These are phyloP conservation scores for Potorous gilbertii DNA, from an alignment of 2,797 vertebrate species.

Conservation along the genomic window DNA sequence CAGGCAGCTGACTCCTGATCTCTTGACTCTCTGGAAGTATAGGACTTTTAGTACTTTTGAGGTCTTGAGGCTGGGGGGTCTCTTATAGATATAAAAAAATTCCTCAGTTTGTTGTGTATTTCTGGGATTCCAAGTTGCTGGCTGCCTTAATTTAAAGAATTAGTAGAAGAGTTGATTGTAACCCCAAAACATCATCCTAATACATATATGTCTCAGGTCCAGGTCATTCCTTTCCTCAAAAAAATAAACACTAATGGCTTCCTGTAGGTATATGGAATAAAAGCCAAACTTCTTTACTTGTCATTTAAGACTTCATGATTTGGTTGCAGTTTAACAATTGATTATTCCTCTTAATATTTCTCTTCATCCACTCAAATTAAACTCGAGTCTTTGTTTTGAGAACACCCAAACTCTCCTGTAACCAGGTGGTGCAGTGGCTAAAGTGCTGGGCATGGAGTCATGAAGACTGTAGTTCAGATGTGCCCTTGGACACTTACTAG, in stretches of 20 bases:
- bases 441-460: neutral
- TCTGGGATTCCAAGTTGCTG: neutral
- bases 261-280: neutral
- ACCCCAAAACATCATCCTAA: neutral
- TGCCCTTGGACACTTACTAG: neutral
- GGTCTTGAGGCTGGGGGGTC: neutral
- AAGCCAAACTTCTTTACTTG: neutral
- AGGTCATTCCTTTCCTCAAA: neutral
- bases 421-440: neutral
- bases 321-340: neutral
- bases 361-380: neutral
- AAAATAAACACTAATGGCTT: neutral
- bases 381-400: neutral
- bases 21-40: neutral
- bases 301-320: neutral
- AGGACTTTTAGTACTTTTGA: neutral
- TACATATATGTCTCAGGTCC: neutral
- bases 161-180: neutral
- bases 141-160: neutral
- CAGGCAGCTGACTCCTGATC: neutral
- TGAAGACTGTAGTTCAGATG: neutral
- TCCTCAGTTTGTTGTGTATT: neutral
- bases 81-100: neutral
- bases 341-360: neutral
- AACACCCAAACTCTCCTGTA: neutral